These are phyloP conservation scores for Apodemus agrarius DNA, from an alignment of 2,797 vertebrate species.

Conservation along the genomic window DNA sequence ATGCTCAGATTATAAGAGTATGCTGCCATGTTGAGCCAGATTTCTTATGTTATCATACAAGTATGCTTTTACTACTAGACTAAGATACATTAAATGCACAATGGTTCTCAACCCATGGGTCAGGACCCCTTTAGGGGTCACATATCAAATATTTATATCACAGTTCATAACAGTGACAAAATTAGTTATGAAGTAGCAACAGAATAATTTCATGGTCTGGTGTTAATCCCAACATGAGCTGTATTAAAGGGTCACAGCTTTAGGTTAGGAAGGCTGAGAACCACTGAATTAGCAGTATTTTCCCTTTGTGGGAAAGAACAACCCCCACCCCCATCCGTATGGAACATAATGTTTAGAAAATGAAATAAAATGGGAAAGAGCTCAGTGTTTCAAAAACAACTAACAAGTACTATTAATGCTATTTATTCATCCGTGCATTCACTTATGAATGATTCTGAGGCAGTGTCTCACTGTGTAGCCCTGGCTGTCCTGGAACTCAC, in stretches of 20 bases:
- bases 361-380: not conserved
- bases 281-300: not conserved
- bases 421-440: not conserved
- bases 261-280: not conserved
- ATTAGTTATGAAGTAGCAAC: not conserved
- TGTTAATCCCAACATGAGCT: not conserved
- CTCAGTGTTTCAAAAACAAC: slow-evolving; percentile 34
- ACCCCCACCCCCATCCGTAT: not conserved
- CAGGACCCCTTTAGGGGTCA: not conserved
- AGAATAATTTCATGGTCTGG: not conserved
- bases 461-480: not conserved
- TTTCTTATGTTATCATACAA: not conserved
- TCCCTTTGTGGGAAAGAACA: not conserved
- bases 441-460: not conserved
- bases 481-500: not conserved
- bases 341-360: slow-evolving; percentile 34
- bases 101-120: not conserved
- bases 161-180: not conserved
- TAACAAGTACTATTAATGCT: not conserved
- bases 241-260: not conserved
- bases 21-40: not conserved
- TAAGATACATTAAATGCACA: not conserved
- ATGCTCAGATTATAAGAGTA: not conserved
- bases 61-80: not conserved
- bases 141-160: not conserved